Evolutionary conservation across 2,113 vertebrate species (phyloP).

Genomic region (Hippocampus barbouri): DNA sequence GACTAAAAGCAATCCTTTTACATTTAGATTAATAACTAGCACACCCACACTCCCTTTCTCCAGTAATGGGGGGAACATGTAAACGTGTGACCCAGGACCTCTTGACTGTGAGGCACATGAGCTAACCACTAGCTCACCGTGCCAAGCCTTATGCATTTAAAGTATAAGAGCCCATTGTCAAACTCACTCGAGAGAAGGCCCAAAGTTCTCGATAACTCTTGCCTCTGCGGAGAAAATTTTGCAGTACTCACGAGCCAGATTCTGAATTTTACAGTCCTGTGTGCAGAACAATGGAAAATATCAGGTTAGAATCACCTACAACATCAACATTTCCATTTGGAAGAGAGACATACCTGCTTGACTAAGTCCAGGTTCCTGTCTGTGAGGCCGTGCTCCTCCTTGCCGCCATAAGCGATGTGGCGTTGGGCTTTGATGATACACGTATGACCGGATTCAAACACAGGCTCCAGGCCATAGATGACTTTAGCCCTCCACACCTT

Average conservation of each 20-base stretch:
- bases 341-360: slow-evolving; percentile 77
- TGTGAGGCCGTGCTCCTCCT: slow-evolving; percentile 80
- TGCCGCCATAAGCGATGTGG: slow-evolving; percentile 83
- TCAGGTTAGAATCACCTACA: slow-evolving; percentile 11
- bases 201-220: slow-evolving; percentile 80
- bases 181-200: slow-evolving; percentile 86
- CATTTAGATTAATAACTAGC: too few relatives aligned
- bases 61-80: too few relatives aligned
- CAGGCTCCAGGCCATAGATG: slow-evolving; percentile 91
- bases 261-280: slow-evolving; percentile 93
- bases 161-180: not conserved
- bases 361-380: slow-evolving; percentile 87
- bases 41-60: too few relatives aligned
- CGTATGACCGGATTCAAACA: slow-evolving; percentile 89
- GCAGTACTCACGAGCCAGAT: slow-evolving; percentile 92
- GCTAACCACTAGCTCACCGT: not conserved
- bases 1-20: too few relatives aligned
- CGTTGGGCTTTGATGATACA: slow-evolving; percentile 87
- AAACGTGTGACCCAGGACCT: not conserved
- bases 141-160: not conserved
- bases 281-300: slow-evolving; percentile 26
- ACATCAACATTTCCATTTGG: not conserved
- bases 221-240: slow-evolving; percentile 93
- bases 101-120: not conserved
- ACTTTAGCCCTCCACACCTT: slow-evolving; percentile 88